Evolutionary conservation across 2,888 invertebrate genomes (phyloP).

Genomic region (Macrosoma leucophasiata): DNA sequence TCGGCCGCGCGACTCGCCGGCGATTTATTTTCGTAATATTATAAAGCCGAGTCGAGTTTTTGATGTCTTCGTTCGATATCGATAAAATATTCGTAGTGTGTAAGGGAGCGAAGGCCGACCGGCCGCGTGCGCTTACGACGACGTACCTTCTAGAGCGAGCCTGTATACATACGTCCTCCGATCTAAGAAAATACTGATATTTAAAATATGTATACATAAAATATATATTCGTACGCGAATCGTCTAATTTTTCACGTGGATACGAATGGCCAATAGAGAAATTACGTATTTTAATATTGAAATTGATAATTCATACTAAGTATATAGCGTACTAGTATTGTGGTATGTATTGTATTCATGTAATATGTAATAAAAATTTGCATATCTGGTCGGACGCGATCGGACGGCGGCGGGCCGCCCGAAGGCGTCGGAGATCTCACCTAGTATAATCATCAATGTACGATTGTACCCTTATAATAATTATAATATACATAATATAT

Average conservation of each 20-base stretch:
- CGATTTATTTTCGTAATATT: slow-evolving; percentile 76
- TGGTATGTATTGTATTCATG: slow-evolving; percentile 57
- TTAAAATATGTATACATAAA: slow-evolving; percentile 68
- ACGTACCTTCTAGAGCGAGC: slow-evolving; percentile 75
- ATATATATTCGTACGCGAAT: slow-evolving; percentile 73
- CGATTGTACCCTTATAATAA: slow-evolving; percentile 68
- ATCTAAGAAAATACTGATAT: slow-evolving; percentile 70
- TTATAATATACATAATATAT: slow-evolving; percentile 65
- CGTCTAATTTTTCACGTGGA: slow-evolving; percentile 71
- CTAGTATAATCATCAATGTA: slow-evolving; percentile 71
- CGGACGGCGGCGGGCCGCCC: slow-evolving; percentile 65
- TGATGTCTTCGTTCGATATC: slow-evolving; percentile 74
- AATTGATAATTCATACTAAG: slow-evolving; percentile 69
- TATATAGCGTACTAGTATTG: slow-evolving; percentile 61
- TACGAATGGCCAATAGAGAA: slow-evolving; percentile 72
- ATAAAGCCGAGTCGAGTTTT: slow-evolving; percentile 73
- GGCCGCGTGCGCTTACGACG: slow-evolving; percentile 73
- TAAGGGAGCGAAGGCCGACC: slow-evolving; percentile 64
- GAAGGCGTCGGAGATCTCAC: slow-evolving; percentile 72
- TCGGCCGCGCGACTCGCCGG: slow-evolving; percentile 72
- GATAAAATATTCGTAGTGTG: slow-evolving; percentile 64
- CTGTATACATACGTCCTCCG: slow-evolving; percentile 75
- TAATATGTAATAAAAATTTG: slow-evolving; percentile 55
- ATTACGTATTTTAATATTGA: slow-evolving; percentile 75
- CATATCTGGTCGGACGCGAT: slow-evolving; percentile 71